phyloP scores from a whole-genome alignment of 2,888 invertebrate genomes.

The Phragmatobia fuliginosa region DNA sequence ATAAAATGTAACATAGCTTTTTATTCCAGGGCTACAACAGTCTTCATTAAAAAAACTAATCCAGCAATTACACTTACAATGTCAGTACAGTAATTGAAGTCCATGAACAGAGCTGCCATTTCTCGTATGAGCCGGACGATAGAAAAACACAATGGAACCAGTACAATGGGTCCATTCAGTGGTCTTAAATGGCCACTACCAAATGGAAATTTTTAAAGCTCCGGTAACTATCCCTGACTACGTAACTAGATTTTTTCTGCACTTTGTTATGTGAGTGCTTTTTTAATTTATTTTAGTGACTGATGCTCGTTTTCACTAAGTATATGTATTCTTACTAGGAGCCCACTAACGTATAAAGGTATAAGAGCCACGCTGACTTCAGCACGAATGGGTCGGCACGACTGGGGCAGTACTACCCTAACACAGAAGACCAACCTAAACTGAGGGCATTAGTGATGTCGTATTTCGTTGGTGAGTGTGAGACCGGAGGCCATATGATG shows the following conservation, averaged over 20 bases:
- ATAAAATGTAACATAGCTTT: conserved; percentile 33
- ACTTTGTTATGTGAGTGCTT: neutral
- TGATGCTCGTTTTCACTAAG: no score
- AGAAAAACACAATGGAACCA: conserved; percentile 79
- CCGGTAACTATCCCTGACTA: conserved; percentile 67
- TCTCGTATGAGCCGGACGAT: conserved; percentile 78
- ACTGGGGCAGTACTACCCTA: no score
- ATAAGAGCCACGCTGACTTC: no score
- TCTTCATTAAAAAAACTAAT: conserved; percentile 65
- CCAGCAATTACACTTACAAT: conserved; percentile 67
- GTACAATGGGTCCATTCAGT: conserved; percentile 76
- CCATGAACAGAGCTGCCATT: conserved; percentile 65
- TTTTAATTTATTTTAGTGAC: neutral
- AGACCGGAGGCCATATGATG: no score
- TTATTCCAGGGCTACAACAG: conserved; percentile 20
- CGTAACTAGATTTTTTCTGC: conserved; percentile 62
- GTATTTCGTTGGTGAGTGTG: no score
- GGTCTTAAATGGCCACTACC: conserved; percentile 77
- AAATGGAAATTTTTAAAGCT: conserved; percentile 82
- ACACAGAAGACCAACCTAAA: no score
- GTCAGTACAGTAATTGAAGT: conserved; percentile 76
- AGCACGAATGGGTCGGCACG: no score
- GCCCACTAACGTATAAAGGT: no score
- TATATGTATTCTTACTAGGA: no score
- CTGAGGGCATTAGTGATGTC: no score